These are phyloP conservation scores for Vanessa tameamea DNA, from an alignment of 1,140 invertebrate genomes.

Conservation along the genomic window DNA sequence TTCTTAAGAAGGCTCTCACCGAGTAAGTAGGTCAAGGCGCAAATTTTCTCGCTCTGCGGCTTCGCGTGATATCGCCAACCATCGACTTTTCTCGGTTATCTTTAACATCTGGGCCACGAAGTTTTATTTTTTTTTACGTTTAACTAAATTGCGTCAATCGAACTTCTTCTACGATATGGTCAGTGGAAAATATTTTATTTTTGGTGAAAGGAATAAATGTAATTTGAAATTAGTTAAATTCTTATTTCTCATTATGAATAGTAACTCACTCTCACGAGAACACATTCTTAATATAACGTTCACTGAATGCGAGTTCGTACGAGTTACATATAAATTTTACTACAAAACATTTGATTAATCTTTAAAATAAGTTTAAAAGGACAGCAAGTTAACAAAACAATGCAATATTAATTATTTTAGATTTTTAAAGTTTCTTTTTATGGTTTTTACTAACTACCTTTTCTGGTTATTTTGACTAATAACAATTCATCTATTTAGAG, in stretches of 20 bases:
- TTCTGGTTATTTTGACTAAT: background rate
- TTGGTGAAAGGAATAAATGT: too few species aligned
- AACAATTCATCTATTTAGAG: too few species aligned
- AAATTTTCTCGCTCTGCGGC: constrained; percentile 37
- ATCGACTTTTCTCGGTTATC: constrained; percentile 33
- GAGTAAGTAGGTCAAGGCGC: constrained; percentile 42
- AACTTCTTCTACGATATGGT: background rate
- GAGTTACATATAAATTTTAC: too few species aligned
- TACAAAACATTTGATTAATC: too few species aligned
- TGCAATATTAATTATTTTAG: background rate
- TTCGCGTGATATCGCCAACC: constrained; percentile 37
- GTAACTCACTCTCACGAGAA: too few species aligned
- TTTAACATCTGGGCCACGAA: constrained; percentile 33
- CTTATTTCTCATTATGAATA: too few species aligned
- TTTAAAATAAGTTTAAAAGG: too few species aligned
- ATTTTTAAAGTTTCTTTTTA: background rate
- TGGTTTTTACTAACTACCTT: background rate
- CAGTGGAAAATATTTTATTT: background rate
- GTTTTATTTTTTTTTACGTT: constrained; percentile 20
- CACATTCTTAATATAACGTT: too few species aligned
- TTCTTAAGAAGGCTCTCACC: constrained; percentile 24
- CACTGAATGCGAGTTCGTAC: too few species aligned
- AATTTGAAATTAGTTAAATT: too few species aligned
- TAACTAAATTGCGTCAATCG: constrained; percentile 25
- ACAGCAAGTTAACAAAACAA: too few species aligned